Evolutionary conservation across 2,113 vertebrate genomes (phyloP).

Genomic region (Chaetorhynchus papuensis): DNA sequence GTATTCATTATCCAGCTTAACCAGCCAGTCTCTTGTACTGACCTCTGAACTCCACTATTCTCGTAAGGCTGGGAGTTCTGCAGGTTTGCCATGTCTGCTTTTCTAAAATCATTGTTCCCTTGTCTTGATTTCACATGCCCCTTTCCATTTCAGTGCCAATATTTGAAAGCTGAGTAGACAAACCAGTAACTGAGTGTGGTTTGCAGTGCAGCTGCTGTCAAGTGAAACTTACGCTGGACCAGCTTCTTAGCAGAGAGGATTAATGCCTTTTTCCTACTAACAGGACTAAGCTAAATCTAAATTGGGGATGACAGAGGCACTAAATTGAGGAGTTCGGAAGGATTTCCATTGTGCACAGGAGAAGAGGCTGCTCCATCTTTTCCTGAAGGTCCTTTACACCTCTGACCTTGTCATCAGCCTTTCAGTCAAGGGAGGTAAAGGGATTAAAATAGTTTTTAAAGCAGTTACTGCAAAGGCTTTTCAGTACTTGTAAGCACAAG

Average conservation of each 20-base stretch:
- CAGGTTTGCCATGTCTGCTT: neutral
- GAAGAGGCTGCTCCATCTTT: neutral
- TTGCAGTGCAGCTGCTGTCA: neutral
- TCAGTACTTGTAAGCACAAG: neutral
- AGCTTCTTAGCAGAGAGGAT: neutral
- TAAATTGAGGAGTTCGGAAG: neutral
- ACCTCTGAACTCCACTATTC: neutral
- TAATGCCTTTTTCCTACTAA: neutral
- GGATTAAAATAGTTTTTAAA: neutral
- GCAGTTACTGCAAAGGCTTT: neutral
- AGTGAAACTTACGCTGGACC: neutral
- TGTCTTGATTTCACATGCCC: neutral
- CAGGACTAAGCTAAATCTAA: neutral
- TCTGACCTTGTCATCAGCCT: neutral
- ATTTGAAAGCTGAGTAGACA: neutral
- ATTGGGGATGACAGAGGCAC: neutral
- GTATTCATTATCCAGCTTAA: neutral
- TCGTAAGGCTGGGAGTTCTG: neutral
- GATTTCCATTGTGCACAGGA: neutral
- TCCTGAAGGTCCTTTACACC: neutral
- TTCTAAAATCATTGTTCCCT: neutral
- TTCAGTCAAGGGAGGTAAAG: neutral
- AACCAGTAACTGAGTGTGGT: neutral
- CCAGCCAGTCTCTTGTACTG: neutral
- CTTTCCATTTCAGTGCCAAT: neutral